Evolutionary conservation across 2,113 vertebrate species (phyloP).

Genomic region (Polypterus bichir): DNA sequence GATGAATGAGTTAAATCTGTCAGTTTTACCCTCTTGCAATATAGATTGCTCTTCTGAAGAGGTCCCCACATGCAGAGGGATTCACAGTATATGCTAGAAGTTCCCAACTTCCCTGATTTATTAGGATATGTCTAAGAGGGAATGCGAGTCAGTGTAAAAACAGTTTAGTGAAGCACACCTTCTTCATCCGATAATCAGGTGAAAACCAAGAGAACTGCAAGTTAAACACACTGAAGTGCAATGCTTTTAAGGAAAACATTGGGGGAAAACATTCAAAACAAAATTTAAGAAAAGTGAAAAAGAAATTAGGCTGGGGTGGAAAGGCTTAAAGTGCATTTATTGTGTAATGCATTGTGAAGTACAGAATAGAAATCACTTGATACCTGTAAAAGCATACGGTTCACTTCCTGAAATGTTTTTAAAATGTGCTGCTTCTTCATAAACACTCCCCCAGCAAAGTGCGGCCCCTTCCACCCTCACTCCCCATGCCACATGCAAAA

Average conservation of each 20-base stretch:
- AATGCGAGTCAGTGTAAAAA: constrained; percentile 35
- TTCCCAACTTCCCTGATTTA: constrained; percentile 30
- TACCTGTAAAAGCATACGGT: constrained; percentile 19
- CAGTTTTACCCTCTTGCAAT: constrained; percentile 9
- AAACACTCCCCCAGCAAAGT: too few relatives aligned
- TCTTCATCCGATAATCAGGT: constrained; percentile 15
- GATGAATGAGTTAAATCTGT: constrained; percentile 11
- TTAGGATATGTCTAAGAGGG: constrained; percentile 28
- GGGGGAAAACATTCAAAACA: constrained; percentile 19
- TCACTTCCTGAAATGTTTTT: constrained; percentile 23
- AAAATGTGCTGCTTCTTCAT: neutral
- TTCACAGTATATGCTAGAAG: constrained; percentile 28
- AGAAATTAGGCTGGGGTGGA: constrained; percentile 1
- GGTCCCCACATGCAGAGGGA: constrained; percentile 28
- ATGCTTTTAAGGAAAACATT: constrained; percentile 29
- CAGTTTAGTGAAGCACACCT: constrained; percentile 19
- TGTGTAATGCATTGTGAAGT: constrained; percentile 28
- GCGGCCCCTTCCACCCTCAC: too few relatives aligned
- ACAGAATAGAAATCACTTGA: neutral
- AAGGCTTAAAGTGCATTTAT: constrained; percentile 27
- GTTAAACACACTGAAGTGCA: constrained; percentile 30
- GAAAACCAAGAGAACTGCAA: constrained; percentile 33
- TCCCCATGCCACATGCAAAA: too few relatives aligned
- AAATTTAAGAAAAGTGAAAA: constrained; percentile 5
- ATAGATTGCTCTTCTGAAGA: constrained; percentile 18